Conservation (phyloP, 2,888 invertebrate genomes). For the Hypselothyrea guttata region DNA sequence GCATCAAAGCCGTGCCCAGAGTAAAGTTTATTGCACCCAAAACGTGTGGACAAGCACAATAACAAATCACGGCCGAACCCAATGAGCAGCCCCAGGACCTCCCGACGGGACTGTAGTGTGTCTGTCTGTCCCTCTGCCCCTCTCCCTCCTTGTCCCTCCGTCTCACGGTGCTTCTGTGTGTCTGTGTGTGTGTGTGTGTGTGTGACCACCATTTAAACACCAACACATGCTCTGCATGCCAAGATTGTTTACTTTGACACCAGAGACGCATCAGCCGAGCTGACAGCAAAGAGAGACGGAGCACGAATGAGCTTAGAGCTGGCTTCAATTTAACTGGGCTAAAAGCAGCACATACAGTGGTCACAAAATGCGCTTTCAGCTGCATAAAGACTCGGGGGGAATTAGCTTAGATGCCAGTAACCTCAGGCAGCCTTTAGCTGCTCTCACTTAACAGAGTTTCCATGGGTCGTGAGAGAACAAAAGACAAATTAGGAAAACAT, state of each 20-base stretch:
- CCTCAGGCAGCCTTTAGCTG: too few species aligned
- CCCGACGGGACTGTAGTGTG: background rate
- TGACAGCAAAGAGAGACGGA: slow-evolving; percentile 4
- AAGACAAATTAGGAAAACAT: too few species aligned
- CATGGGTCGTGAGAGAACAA: too few species aligned
- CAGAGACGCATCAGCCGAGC: slow-evolving; percentile 16
- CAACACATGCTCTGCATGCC: slow-evolving; percentile 42
- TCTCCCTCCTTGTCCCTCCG: too few species aligned
- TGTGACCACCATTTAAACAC: slow-evolving; percentile 45
- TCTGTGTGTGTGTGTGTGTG: slow-evolving; percentile 9
- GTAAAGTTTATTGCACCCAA: slow-evolving; percentile 57
- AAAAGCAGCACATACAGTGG: background rate
- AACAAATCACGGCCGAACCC: slow-evolving; percentile 33
- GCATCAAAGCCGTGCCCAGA: slow-evolving; percentile 49
- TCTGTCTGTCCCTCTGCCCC: too few species aligned
- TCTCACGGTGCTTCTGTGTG: background rate
- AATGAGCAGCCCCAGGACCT: background rate
- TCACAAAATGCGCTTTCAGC: slow-evolving; percentile 11
- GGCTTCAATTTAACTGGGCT: too few species aligned
- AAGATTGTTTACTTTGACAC: slow-evolving; percentile 58
- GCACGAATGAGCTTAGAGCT: background rate
- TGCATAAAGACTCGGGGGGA: slow-evolving; percentile 8
- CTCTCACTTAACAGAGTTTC: too few species aligned
- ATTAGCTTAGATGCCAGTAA: background rate
- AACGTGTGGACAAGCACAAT: slow-evolving; percentile 51